Evolutionary conservation across 2,113 vertebrate genomes (phyloP), one percentile per base, ranked within the genome.

Genomic region (Tylochromis polylepis): DNA sequence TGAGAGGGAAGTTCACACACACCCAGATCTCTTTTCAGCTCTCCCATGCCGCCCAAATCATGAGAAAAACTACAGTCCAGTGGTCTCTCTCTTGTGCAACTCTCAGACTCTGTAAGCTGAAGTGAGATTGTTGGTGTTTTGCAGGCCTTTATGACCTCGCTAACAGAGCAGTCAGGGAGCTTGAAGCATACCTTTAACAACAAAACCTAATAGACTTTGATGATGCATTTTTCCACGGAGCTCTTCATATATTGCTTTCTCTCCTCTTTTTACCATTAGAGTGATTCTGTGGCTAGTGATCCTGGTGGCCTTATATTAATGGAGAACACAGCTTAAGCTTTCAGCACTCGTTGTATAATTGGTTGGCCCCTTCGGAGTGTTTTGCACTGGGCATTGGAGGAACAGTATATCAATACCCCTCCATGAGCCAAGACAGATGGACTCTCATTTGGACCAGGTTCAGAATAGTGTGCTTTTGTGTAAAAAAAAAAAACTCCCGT

Each of bases 251-350:
- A 58, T 36, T 1, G 4, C 58, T 84, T 81, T 85, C 82, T 87
- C 24, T 78, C 43, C 24, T 81, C 58, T 82, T 58, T 82, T 78
- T 34, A 36, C 16, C 75, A 79, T 88, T 79, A 55, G 88, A 60
- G 91, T 83, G 43, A 84, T 94, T 87, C 91, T 93, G 79, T 51
- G 87, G 81, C 79, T 90, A 11, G 85, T 95, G 41, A 86, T 93
- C 77, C 86, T 92, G 60, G 89, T 96, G 49, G 94, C 88, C 22
- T 82, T 80, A 36, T 87, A 84, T 86, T 94, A 95, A 95, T 93
- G 88, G 90, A 86, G 85, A 94, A 85, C 86, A 51, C 87, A 90
- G 91, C 87, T 84, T 90, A 82, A 91, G 65, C 75, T 77, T 85
- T 82, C 81, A 83, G 56, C 41, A 51, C 85, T 77, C 53, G 79